Conservation (phyloP, 2,888 invertebrate genomes). For the Pedicia rivosa region DNA sequence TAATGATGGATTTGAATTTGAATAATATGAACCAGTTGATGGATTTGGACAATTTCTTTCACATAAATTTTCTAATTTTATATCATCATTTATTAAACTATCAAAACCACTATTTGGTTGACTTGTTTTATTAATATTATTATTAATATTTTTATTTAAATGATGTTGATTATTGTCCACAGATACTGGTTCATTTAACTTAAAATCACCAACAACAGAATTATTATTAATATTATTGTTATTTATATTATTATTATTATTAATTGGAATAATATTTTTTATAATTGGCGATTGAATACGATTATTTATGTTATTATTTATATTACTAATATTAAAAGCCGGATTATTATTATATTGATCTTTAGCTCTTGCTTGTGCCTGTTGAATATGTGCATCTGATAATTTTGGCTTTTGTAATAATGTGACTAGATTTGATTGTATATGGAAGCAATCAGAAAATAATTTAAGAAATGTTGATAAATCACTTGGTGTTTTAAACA, state of each 20-base stretch:
- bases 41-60: conserved; percentile 33
- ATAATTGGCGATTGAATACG: conserved; percentile 6
- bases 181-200: conserved; percentile 29
- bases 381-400: conserved; percentile 34
- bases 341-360: conserved; percentile 24
- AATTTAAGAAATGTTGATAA: conserved; percentile 79
- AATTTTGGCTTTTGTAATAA: conserved; percentile 62
- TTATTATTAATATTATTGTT: conserved; percentile 15
- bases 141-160: conserved; percentile 12
- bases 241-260: conserved; percentile 10
- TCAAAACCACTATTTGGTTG: conserved; percentile 30
- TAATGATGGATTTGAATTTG: conserved; percentile 42
- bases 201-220: conserved; percentile 21
- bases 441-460: conserved; percentile 88
- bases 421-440: conserved; percentile 82
- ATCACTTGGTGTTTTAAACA: conserved; percentile 84
- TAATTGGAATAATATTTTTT: conserved; percentile 7
- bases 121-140: conserved; percentile 4
- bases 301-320: conserved; percentile 11
- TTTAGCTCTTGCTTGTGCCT: conserved; percentile 27
- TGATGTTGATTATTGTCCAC: conserved; percentile 12
- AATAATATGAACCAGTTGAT: conserved; percentile 40
- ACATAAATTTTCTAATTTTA: conserved; percentile 30
- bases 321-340: conserved; percentile 21
- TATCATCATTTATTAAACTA: conserved; percentile 23